These are phyloP conservation scores for Pemphredon lugubris DNA, from an alignment of 2,888 invertebrate species.

Conservation along the genomic window DNA sequence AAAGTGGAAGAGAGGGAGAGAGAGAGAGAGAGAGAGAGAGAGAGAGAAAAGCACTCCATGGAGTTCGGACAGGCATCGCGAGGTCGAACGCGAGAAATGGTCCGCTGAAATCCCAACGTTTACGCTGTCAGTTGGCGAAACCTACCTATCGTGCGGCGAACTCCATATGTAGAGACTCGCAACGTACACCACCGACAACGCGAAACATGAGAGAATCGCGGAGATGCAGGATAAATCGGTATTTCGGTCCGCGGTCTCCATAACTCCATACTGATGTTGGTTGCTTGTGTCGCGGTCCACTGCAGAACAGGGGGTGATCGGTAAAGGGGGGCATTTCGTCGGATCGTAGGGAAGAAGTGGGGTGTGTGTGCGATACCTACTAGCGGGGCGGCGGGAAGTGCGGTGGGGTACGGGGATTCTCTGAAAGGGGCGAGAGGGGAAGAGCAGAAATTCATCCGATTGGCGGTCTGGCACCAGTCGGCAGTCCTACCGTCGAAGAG, in stretches of 20 bases:
- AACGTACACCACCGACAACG: conserved; percentile 90
- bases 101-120: too few relatives aligned
- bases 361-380: too few relatives aligned
- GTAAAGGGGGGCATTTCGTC: conserved; percentile 49
- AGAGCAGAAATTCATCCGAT: conserved; percentile 64
- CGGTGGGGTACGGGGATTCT: conserved; percentile 19
- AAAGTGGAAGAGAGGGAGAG: too few relatives aligned
- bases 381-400: conserved; percentile 35
- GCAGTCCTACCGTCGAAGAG: conserved; percentile 83
- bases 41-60: too few relatives aligned
- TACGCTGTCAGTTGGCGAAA: conserved; percentile 33
- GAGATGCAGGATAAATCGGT: conserved; percentile 82
- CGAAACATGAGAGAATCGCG: conserved; percentile 88
- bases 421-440: conserved; percentile 34
- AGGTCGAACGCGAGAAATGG: conserved; percentile 41
- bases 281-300: conserved; percentile 68
- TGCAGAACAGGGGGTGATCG: conserved; percentile 64
- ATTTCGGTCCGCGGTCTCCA: conserved; percentile 74
- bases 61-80: conserved; percentile 8
- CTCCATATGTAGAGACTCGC: conserved; percentile 95
- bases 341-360: too few relatives aligned
- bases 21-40: too few relatives aligned
- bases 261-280: conserved; percentile 77
- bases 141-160: conserved; percentile 88
- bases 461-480: conserved; percentile 72